phyloP scores from a whole-genome alignment of 2,888 invertebrate species.

The Timema podura region DNA sequence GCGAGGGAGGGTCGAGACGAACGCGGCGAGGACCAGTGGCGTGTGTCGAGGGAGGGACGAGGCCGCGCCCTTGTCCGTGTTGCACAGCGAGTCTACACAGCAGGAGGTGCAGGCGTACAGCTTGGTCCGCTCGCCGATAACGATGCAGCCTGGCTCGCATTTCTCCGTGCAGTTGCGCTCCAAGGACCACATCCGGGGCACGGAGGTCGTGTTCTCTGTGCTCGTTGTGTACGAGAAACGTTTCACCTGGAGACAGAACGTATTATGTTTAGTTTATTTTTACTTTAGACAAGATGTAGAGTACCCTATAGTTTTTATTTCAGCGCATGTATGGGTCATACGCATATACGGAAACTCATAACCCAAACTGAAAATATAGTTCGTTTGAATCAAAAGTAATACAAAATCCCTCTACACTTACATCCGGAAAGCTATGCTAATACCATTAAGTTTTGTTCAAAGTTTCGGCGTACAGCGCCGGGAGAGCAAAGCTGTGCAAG shows the following conservation, averaged over 20 bases:
- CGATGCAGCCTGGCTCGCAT: slow-evolving; percentile 84
- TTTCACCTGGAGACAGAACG: slow-evolving; percentile 57
- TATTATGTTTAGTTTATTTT: too few species aligned
- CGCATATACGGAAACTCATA: too few species aligned
- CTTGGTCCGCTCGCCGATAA: slow-evolving; percentile 85
- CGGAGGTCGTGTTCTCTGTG: slow-evolving; percentile 72
- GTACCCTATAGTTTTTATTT: too few species aligned
- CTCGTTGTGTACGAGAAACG: slow-evolving; percentile 79
- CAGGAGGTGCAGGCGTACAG: slow-evolving; percentile 84
- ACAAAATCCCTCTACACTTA: too few species aligned
- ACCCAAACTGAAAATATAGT: too few species aligned
- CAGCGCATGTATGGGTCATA: too few species aligned
- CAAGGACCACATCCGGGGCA: slow-evolving; percentile 75
- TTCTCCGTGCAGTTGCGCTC: slow-evolving; percentile 77
- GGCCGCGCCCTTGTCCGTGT: slow-evolving; percentile 57
- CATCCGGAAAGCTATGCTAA: too few species aligned
- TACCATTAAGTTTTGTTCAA: too few species aligned
- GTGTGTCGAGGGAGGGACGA: slow-evolving; percentile 30
- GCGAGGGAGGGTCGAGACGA: not conserved
- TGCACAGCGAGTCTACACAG: slow-evolving; percentile 74
- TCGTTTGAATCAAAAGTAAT: too few species aligned
- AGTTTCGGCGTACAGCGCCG: too few species aligned
- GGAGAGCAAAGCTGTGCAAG: too few species aligned
- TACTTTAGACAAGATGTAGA: too few species aligned
- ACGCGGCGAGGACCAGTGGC: not conserved